These are phyloP conservation scores for Clarias magur DNA, from an alignment of 2,113 vertebrate genomes.

Conservation along the genomic window DNA sequence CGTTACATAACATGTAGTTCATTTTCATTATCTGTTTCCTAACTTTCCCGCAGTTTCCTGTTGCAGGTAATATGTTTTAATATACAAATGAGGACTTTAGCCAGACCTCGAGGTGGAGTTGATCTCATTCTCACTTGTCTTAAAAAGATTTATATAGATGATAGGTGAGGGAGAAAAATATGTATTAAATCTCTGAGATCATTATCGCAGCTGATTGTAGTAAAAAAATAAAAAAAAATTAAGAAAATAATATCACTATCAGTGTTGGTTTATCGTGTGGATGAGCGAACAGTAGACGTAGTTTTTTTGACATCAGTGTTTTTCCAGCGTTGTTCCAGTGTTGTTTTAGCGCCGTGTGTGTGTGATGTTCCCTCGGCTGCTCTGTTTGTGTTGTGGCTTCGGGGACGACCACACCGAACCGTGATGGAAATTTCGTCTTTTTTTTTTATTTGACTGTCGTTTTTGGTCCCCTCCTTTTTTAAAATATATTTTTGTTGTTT, in stretches of 20 bases:
- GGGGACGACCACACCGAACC: background rate
- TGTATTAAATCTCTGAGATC: too few species aligned
- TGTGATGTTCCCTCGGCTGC: background rate
- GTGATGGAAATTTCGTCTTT: conserved; percentile 24
- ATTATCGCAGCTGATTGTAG: background rate
- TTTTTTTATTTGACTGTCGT: conserved; percentile 2
- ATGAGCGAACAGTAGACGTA: background rate
- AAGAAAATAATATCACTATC: background rate
- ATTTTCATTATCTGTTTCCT: background rate
- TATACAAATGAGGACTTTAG: background rate
- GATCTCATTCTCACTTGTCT: background rate
- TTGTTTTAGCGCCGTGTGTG: background rate
- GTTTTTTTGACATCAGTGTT: background rate
- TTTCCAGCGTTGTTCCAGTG: background rate
- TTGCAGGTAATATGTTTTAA: too few species aligned
- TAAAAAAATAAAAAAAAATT: background rate
- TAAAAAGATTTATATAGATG: background rate
- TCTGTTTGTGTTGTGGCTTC: conserved; percentile 12
- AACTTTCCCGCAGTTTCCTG: background rate
- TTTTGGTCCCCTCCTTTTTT: conserved; percentile 4
- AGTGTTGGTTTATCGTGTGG: background rate
- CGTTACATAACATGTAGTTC: background rate
- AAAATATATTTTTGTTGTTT: background rate
- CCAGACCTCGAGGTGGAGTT: too few species aligned
- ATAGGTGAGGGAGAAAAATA: too few species aligned